Conservation (phyloP, 2,797 vertebrate species). For the Lindbergichthys nudifrons region DNA sequence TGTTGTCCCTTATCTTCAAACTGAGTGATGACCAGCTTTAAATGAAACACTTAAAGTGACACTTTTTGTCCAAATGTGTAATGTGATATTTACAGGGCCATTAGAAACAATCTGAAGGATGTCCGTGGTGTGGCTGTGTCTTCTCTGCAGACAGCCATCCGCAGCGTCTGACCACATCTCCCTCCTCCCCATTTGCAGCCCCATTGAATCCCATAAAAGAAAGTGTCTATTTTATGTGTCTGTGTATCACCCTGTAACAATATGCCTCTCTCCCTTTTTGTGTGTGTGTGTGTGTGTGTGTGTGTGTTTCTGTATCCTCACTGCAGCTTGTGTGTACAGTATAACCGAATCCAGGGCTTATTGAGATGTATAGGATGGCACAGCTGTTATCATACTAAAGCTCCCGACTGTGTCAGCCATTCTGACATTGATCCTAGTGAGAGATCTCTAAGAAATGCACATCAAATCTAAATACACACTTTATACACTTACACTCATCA, state of each 20-base stretch:
- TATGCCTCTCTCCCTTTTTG: slow-evolving; percentile 3
- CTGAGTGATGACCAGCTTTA: slow-evolving; percentile 15
- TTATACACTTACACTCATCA: background rate
- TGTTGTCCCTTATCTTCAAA: background rate
- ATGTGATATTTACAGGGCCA: slow-evolving; percentile 12
- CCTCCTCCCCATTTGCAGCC: slow-evolving; percentile 29
- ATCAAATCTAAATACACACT: slow-evolving; percentile 23
- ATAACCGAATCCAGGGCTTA: slow-evolving; percentile 38
- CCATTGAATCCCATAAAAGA: slow-evolving; percentile 41
- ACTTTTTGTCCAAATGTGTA: slow-evolving; percentile 12
- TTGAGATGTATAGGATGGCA: slow-evolving; percentile 66
- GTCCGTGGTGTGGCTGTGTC: slow-evolving; percentile 3
- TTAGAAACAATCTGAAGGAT: slow-evolving; percentile 36
- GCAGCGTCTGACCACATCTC: slow-evolving; percentile 7
- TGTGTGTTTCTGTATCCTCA: slow-evolving; percentile 7
- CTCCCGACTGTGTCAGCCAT: slow-evolving; percentile 42
- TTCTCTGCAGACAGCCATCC: slow-evolving; percentile 29
- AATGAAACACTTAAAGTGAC: slow-evolving; percentile 14
- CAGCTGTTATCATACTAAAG: slow-evolving; percentile 58
- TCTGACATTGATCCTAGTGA: slow-evolving; percentile 54
- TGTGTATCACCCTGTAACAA: slow-evolving; percentile 23
- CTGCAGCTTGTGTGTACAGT: slow-evolving; percentile 27
- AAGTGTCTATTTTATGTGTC: slow-evolving; percentile 41
- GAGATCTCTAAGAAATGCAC: slow-evolving; percentile 44
- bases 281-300: slow-evolving; percentile 2